Percentiles rank a stretch among this genome's conserved stretches.
phyloP scores from a whole-genome alignment of 2,888 invertebrate genomes.

The Hyppa rectilinea region DNA sequence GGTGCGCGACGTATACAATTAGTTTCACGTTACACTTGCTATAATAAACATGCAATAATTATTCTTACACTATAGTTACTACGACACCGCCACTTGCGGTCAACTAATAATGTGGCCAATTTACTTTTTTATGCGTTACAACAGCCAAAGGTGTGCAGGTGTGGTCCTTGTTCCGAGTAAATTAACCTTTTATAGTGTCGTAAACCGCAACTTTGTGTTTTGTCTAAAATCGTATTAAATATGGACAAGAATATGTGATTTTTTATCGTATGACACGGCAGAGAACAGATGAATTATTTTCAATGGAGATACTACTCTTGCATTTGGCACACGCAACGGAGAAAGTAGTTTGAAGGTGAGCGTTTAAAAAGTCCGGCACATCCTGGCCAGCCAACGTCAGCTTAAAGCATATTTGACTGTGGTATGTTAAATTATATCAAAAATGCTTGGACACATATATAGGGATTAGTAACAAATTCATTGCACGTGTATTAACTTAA shows the following conservation, averaged over 20 bases:
- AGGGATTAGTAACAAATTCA: not conserved
- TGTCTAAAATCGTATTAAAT: no score
- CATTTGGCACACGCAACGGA: no score
- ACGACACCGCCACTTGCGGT: constrained; percentile 17
- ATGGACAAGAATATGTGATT: no score
- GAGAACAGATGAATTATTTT: no score
- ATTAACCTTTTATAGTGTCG: constrained; percentile 49
- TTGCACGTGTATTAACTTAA: not conserved
- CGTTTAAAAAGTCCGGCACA: not conserved
- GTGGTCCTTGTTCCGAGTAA: constrained; percentile 12
- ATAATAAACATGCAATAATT: constrained; percentile 64
- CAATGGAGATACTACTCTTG: no score
- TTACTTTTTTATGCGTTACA: constrained; percentile 20
- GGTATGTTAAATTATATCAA: not conserved
- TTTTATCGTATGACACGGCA: no score
- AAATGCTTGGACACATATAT: no score
- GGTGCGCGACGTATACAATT: constrained; percentile 50
- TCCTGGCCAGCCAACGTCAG: no score
- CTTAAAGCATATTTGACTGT: not conserved
- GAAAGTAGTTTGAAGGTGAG: not conserved
- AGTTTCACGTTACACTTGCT: constrained; percentile 69
- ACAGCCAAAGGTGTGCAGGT: constrained; percentile 5
- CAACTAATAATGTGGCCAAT: constrained; percentile 8
- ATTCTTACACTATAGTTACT: constrained; percentile 27
- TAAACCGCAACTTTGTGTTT: constrained; percentile 17